These are phyloP conservation scores for Nyctibius grandis DNA, from an alignment of 2,797 vertebrate genomes.

Conservation along the genomic window DNA sequence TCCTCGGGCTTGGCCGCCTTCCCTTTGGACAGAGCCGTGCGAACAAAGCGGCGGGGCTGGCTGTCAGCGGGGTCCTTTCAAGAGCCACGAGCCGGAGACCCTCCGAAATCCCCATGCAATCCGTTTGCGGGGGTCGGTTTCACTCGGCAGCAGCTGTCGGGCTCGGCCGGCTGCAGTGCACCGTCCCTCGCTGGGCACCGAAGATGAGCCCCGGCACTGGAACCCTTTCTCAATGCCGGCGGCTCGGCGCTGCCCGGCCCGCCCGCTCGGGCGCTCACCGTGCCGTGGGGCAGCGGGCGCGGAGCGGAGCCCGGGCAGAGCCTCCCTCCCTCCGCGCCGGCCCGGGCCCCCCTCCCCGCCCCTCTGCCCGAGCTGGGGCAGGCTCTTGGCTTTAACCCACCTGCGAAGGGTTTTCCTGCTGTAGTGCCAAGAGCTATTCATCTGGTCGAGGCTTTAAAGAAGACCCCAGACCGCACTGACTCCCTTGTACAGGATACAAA, in stretches of 20 bases:
- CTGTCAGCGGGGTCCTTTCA: not conserved
- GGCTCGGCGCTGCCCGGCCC: not conserved
- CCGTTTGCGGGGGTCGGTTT: not conserved
- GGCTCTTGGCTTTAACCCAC: not conserved
- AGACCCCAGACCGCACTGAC: not conserved
- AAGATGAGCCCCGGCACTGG: not conserved
- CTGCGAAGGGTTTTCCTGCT: not conserved
- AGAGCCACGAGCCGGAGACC: not conserved
- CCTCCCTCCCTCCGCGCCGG: no score
- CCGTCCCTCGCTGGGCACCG: not conserved
- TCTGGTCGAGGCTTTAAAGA: not conserved
- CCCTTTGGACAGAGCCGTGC: not conserved
- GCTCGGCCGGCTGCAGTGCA: not conserved
- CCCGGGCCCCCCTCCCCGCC: no score
- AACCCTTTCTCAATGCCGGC: not conserved
- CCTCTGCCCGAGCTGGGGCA: not conserved
- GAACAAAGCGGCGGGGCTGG: not conserved
- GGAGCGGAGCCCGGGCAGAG: not conserved
- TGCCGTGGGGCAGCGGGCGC: not conserved
- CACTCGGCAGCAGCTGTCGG: not conserved
- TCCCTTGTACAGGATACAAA: not conserved
- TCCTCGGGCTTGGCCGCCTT: not conserved
- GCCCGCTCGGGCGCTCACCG: not conserved
- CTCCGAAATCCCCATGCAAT: not conserved
- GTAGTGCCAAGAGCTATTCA: not conserved